phyloP scores from a whole-genome alignment of 2,888 invertebrate genomes.

The Caenorhabditis plicata region DNA sequence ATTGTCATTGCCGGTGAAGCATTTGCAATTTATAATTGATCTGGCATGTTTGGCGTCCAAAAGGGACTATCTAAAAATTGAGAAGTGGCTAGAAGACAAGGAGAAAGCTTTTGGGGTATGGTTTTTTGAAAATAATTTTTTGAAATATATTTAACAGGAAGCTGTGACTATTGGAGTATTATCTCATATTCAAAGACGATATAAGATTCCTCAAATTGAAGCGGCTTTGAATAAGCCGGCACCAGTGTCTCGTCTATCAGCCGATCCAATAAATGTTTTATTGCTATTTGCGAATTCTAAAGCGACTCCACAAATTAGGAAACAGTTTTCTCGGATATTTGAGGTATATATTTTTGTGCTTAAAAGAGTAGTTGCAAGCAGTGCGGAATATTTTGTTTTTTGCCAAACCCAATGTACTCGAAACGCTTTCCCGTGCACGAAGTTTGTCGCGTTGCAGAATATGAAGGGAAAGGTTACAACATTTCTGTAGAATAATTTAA shows the following conservation, averaged over 20 bases:
- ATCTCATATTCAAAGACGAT: conserved; percentile 33
- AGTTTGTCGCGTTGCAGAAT: too few relatives aligned
- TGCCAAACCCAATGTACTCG: too few relatives aligned
- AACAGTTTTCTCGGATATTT: conserved; percentile 4
- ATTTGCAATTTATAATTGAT: conserved; percentile 92
- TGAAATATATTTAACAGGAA: too few relatives aligned
- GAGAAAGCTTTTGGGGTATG: conserved; percentile 91
- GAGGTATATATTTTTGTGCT: conserved; percentile 1
- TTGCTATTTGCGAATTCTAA: conserved; percentile 12
- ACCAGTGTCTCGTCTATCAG: not conserved
- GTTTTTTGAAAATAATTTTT: too few relatives aligned
- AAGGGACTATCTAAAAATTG: conserved; percentile 92
- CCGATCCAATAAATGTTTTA: conserved; percentile 11
- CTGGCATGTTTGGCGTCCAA: conserved; percentile 94
- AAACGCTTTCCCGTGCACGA: too few relatives aligned
- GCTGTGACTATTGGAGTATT: conserved; percentile 42
- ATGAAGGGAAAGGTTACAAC: too few relatives aligned
- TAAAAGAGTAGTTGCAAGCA: too few relatives aligned
- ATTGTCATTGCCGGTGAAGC: conserved; percentile 78
- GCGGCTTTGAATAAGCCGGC: conserved; percentile 1
- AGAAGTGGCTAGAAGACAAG: conserved; percentile 97
- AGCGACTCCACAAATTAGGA: not conserved
- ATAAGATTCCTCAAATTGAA: conserved; percentile 7
- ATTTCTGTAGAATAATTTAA: too few relatives aligned
- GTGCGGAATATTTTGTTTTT: too few relatives aligned